Conservation (phyloP, 2,113 vertebrate species). For the Xenotilapia flavipinnis region DNA sequence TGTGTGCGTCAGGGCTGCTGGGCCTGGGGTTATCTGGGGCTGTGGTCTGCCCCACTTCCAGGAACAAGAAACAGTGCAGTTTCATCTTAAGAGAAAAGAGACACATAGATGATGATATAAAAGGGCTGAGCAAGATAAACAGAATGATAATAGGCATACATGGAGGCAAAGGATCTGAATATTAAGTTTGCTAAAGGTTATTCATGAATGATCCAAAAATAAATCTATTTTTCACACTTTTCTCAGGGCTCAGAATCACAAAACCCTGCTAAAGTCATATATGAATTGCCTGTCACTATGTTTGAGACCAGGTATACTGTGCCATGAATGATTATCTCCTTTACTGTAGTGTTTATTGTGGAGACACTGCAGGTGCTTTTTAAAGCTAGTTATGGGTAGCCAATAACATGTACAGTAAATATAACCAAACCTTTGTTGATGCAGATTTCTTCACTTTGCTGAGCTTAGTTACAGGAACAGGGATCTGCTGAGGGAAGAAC, state of each 20-base stretch:
- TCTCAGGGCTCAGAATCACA: neutral
- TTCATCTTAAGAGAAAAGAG: slow-evolving; percentile 65
- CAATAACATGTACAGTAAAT: neutral
- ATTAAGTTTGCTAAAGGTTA: neutral
- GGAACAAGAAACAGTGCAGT: slow-evolving; percentile 67
- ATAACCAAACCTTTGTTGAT: neutral
- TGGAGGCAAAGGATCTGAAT: neutral
- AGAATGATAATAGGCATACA: neutral
- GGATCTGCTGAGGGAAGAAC: slow-evolving; percentile 40
- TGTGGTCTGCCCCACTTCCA: slow-evolving; percentile 77
- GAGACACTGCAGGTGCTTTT: neutral
- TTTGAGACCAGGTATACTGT: neutral
- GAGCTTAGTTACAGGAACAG: slow-evolving; percentile 64
- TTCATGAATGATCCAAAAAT: neutral
- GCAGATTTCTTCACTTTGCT: neutral
- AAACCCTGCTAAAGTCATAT: neutral
- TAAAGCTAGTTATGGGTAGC: neutral
- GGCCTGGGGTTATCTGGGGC: slow-evolving; percentile 66
- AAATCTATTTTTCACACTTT: neutral
- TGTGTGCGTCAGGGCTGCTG: slow-evolving; percentile 50
- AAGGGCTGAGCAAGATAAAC: neutral
- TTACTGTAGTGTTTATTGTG: neutral
- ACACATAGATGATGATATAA: slow-evolving; percentile 36
- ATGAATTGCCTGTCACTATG: neutral
- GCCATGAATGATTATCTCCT: neutral